Conservation (phyloP, 2,797 vertebrate species). For the Capromys pilorides region DNA sequence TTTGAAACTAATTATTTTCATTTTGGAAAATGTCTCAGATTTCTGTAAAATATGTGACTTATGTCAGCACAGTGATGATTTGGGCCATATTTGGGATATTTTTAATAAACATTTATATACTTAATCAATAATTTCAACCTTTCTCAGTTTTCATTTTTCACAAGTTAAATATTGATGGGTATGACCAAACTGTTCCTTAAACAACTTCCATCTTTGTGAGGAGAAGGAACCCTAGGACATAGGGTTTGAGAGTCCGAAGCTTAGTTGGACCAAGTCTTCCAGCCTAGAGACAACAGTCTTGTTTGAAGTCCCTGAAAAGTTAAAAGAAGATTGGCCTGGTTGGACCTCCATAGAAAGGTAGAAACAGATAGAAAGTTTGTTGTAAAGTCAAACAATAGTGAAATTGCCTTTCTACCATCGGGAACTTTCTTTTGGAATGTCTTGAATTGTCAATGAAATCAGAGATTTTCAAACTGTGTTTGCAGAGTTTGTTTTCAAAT, state of each 20-base stretch:
- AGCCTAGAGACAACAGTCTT: not conserved
- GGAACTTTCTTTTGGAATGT: not conserved
- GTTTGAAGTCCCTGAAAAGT: not conserved
- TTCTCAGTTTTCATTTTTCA: not conserved
- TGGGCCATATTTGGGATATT: not conserved
- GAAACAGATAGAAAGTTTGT: not conserved
- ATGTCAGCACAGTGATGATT: not conserved
- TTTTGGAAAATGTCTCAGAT: not conserved
- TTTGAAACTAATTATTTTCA: not conserved
- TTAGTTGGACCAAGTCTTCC: not conserved
- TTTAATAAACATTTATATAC: not conserved
- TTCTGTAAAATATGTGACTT: not conserved
- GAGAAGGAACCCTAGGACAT: not conserved
- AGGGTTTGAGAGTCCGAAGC: not conserved
- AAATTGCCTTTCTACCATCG: not conserved
- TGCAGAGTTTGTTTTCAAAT: not conserved
- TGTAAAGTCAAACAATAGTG: not conserved
- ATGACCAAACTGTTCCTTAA: not conserved
- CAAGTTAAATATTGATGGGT: not conserved
- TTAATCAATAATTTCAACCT: not conserved
- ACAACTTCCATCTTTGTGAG: not conserved
- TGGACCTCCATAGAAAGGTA: not conserved
- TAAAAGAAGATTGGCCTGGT: not conserved
- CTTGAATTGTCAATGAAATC: conserved; percentile 57
- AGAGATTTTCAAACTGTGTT: conserved; percentile 22